Evolutionary conservation across 2,113 vertebrate genomes (phyloP).

Genomic region (Acrocephalus arundinaceus): DNA sequence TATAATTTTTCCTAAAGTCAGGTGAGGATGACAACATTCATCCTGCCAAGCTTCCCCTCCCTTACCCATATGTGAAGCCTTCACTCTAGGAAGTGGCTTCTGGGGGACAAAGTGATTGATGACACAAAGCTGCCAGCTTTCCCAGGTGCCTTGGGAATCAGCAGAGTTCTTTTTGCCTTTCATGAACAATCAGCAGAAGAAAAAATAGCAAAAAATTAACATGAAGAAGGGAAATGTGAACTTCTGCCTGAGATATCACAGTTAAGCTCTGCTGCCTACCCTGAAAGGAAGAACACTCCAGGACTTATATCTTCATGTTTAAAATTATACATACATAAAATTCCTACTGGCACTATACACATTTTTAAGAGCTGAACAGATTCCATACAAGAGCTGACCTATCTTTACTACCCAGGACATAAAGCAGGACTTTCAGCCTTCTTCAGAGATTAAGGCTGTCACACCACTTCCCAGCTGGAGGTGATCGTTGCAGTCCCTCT

Average conservation of each 20-base stretch:
- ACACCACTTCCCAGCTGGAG: neutral
- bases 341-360: neutral
- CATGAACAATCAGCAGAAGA: neutral
- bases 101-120: neutral
- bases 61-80: neutral
- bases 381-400: neutral
- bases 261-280: neutral
- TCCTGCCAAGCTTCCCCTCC: neutral
- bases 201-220: neutral
- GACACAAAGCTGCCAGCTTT: neutral
- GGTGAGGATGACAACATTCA: neutral
- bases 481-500: neutral
- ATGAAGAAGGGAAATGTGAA: neutral
- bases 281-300: neutral
- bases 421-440: neutral
- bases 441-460: neutral
- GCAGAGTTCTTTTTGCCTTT: neutral
- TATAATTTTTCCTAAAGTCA: neutral
- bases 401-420: neutral
- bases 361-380: neutral
- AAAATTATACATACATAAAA: neutral
- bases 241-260: neutral
- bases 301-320: neutral
- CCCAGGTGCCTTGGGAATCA: neutral
- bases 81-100: neutral